Percentiles rank a stretch among this genome's conserved stretches.
These are phyloP conservation scores for Tetanocera ferruginea DNA, from an alignment of 2,888 invertebrate species.

Conservation along the genomic window DNA sequence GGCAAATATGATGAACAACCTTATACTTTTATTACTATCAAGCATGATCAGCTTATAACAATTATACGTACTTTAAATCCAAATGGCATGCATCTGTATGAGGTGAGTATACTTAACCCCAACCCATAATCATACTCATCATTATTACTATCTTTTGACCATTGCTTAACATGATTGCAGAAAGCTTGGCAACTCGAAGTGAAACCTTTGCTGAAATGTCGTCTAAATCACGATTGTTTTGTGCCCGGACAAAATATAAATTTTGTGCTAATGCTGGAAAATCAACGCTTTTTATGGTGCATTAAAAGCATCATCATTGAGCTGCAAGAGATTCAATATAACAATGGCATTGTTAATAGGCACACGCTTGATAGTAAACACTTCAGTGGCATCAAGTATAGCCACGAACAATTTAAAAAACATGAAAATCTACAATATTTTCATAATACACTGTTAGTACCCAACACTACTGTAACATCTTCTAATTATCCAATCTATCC, in stretches of 20 bases:
- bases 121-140: not conserved
- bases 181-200: not conserved
- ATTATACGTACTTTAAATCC: not conserved
- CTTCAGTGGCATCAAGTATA: not conserved
- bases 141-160: not conserved
- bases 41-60: not conserved
- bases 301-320: not conserved
- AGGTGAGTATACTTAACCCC: not conserved
- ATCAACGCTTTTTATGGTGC: not conserved
- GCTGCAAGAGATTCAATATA: constrained; percentile 13
- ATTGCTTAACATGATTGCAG: not conserved
- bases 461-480: not conserved
- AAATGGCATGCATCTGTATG: not conserved
- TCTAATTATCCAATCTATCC: constrained; percentile 7
- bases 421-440: not conserved
- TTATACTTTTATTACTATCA: not conserved
- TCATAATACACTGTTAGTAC: not conserved
- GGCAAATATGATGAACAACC: too few species aligned
- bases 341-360: not conserved
- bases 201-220: not conserved
- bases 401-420: not conserved
- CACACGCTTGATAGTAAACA: not conserved
- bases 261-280: not conserved
- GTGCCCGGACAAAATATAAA: not conserved
- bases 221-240: not conserved